A percentile compares a stretch with the other conserved stretches of the same genome.
These are phyloP conservation scores for Discoglossus pictus DNA, from an alignment of 2,797 vertebrate species.

Conservation along the genomic window DNA sequence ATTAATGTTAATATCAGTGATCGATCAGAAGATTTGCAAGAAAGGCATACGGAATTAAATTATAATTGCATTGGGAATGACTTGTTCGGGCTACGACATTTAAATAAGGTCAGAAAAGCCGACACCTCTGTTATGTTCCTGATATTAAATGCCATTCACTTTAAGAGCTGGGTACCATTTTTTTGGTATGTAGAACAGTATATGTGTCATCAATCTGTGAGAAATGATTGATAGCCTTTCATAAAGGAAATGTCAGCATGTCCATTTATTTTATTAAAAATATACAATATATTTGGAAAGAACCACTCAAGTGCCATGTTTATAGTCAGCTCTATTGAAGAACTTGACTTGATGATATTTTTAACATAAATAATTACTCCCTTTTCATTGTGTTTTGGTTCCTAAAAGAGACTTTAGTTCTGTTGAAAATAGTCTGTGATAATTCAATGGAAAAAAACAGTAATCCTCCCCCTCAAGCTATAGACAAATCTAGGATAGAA, in stretches of 20 bases:
- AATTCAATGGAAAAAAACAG: too few relatives aligned
- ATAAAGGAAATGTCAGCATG: slow-evolving; percentile 79
- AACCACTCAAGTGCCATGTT: too few relatives aligned
- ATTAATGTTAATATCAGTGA: slow-evolving; percentile 89
- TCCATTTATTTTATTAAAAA: slow-evolving; percentile 62
- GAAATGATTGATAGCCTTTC: slow-evolving; percentile 93
- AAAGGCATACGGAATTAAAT: slow-evolving; percentile 94
- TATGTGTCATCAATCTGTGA: slow-evolving; percentile 82
- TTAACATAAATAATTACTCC: too few relatives aligned
- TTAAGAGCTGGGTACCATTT: slow-evolving; percentile 83
- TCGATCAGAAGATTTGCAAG: slow-evolving; percentile 97
- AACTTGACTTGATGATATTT: too few relatives aligned
- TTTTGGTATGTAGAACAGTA: slow-evolving; percentile 87
- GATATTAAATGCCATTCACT: slow-evolving; percentile 99
- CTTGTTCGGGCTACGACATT: slow-evolving; percentile 82
- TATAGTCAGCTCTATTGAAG: too few relatives aligned
- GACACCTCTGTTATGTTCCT: slow-evolving; percentile 88
- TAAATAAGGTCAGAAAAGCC: slow-evolving; percentile 97
- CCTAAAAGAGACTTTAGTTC: too few relatives aligned
- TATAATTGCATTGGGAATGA: slow-evolving; percentile 83
- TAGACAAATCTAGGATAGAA: too few relatives aligned
- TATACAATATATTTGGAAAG: slow-evolving; percentile 20
- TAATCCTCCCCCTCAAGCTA: too few relatives aligned
- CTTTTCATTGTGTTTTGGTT: too few relatives aligned
- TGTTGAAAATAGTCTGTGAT: too few relatives aligned